Evolutionary conservation across 2,888 invertebrate species (phyloP), one percentile per base, ranked within the genome.

Genomic region (Papilio elwesi): DNA sequence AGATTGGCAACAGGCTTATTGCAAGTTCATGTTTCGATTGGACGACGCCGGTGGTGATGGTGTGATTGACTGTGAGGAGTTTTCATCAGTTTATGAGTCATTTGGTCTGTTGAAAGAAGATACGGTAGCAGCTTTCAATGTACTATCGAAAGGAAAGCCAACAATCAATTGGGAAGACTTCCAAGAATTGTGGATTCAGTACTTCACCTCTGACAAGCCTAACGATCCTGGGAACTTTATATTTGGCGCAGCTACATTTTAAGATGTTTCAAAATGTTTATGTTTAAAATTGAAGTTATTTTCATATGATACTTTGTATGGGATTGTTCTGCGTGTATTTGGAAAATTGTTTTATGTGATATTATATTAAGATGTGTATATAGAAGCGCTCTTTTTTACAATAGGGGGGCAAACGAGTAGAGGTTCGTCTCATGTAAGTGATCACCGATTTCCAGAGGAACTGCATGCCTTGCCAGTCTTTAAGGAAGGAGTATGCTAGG

Each of bases 11-110:
- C 95, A 95, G 78, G 94, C 95, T 71, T 97, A 97, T 90, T 96
- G 96, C 95, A 95, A 96, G 83, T 97, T 97, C 88, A 97, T 97
- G 96, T 97, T 97, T 85, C 96, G 97, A 81, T 93, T 97, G 77
- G 96, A 97, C 86, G 97, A 97, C 83, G 96, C 97, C 75, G 97
- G 97, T 81, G 96, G 96, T 74, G 97, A 97, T 83, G 82, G 82
- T 8, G 68, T 76, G 7, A 97, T 97, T 82, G 97, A 97, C 87
- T 95, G 95, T 78, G 95, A 95, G 48, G 97, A 97, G 86, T 97
- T 97, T 87, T 95, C 96, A 52, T 94, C 96, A 74, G 97, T 97
- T 55, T 96, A 96, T 88, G 95, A 95, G 78, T 96, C 96, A 83
- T 97, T 97, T 82, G 97, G 97, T 0, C 91, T 97, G 68, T 93